Base-by-base conservation (phyloP, 2,113 vertebrate genomes). In the Drymodes brunneopygia region DNA sequence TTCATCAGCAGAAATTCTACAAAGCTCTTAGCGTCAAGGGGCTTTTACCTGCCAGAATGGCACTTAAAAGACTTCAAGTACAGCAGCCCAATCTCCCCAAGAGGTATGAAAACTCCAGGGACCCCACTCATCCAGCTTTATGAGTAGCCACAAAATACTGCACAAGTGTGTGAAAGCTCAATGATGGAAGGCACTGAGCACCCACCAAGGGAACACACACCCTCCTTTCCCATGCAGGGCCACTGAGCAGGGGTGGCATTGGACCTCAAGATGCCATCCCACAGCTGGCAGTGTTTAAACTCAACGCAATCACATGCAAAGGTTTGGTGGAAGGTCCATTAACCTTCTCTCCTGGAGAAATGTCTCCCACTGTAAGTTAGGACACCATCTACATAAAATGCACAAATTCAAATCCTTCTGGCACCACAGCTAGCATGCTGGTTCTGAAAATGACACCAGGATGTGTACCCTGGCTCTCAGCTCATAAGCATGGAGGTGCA, bases 401-500 rank as follows among this genome's bases (percentile, higher is more conserved):
- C 65, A 81, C 45, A 73, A 71, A 64, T 67, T 38, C 45, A 92
- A 86, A 84, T 62, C 75, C 56, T 86, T 90, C 27, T 60, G 56
- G 69, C 53, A 33, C 18, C n/a, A 29, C 24, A 51, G 21, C 27
- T 33, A 50, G 58, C 14, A 12, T 1, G 1, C 2, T 7, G 1
- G 56, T 31, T 90, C 86, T 61, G 81, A 67, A 92, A 79, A 70
- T 5, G 4, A 38, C 0, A 0, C 54, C 58, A 82, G 40, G 50
- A 47, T 27, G 62, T 0, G 0, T 51, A 48, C 11, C 25, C 40
- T 23, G 44, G 33, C 35, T 81, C 33, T 44, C 51, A n/a, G 70
- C 61, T 90, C 1, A 0, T 25, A 50, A 66, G 54, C 33, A 36
- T 5, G 3, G 50, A 54, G 27, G 31, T 38, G 22, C 0, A 0